phyloP scores from a whole-genome alignment of 2,888 invertebrate species.

The Eupithecia inturbata region DNA sequence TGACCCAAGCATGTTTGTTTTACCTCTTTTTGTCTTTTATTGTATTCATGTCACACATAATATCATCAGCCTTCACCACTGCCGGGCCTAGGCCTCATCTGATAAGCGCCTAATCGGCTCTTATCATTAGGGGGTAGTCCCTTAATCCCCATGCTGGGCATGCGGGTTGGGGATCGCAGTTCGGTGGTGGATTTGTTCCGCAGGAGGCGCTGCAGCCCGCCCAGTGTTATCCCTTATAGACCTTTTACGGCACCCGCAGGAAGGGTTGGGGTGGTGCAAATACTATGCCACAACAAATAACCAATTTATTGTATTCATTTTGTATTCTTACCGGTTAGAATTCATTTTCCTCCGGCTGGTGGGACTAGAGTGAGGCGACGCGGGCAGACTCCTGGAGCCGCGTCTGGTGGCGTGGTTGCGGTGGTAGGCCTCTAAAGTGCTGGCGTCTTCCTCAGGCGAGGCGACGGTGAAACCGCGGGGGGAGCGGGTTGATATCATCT shows the following conservation, averaged over 20 bases:
- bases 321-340: conserved; percentile 81
- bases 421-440: conserved; percentile 53
- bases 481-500: conserved; percentile 82
- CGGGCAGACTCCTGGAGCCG: conserved; percentile 89
- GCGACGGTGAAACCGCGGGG: conserved; percentile 78
- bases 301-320: not conserved
- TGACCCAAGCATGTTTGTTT: not conserved
- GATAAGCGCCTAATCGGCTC: not conserved
- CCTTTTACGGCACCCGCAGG: too few relatives aligned
- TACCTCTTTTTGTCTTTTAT: not conserved
- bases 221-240: not conserved
- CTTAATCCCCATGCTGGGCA: not conserved
- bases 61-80: not conserved
- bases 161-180: not conserved
- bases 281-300: not conserved
- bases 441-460: conserved; percentile 63
- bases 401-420: conserved; percentile 76
- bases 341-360: conserved; percentile 83
- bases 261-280: not conserved
- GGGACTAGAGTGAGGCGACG: conserved; percentile 86
- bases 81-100: not conserved
- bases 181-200: not conserved
- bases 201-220: not conserved
- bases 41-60: not conserved
- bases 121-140: too few relatives aligned